A percentile compares a stretch with the other conserved stretches of the same genome.
phyloP scores from a whole-genome alignment of 2,888 invertebrate species.

The Crioceris asparagi region DNA sequence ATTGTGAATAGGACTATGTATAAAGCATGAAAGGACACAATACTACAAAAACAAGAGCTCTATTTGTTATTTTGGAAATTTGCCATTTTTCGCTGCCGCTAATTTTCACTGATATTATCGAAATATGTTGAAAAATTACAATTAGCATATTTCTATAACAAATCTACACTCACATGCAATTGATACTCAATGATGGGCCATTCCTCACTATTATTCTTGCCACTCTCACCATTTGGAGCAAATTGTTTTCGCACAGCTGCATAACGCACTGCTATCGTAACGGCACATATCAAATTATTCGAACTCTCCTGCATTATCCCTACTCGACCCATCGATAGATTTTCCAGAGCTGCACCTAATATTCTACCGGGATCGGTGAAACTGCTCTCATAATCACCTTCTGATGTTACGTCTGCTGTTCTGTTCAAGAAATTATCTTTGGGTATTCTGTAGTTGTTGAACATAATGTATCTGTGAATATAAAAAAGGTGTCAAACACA shows the following conservation, averaged over 20 bases:
- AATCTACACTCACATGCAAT: conserved; percentile 52
- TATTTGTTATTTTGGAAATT: no score
- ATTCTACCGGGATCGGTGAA: conserved; percentile 80
- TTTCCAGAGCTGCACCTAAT: conserved; percentile 75
- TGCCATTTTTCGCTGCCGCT: no score
- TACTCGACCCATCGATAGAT: conserved; percentile 73
- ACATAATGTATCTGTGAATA: conserved; percentile 68
- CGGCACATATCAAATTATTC: conserved; percentile 57
- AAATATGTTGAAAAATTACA: no score
- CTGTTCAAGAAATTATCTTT: conserved; percentile 74
- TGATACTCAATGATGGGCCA: conserved; percentile 74
- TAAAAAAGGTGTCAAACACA: no score
- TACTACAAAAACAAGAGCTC: no score
- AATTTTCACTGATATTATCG: no score
- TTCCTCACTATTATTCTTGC: conserved; percentile 48
- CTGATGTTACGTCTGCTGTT: conserved; percentile 79
- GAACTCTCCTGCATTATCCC: conserved; percentile 59
- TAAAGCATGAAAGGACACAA: no score
- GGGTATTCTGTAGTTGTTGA: conserved; percentile 80
- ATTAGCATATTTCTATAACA: background rate
- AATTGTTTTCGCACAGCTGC: conserved; percentile 73
- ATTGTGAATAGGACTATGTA: no score
- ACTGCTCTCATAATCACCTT: conserved; percentile 82
- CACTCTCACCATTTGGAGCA: conserved; percentile 38
- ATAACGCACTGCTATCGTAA: conserved; percentile 70